Percentiles rank a stretch among this genome's conserved stretches.
Conservation (phyloP, 2,888 invertebrate species). For the Apamea monoglypha region DNA sequence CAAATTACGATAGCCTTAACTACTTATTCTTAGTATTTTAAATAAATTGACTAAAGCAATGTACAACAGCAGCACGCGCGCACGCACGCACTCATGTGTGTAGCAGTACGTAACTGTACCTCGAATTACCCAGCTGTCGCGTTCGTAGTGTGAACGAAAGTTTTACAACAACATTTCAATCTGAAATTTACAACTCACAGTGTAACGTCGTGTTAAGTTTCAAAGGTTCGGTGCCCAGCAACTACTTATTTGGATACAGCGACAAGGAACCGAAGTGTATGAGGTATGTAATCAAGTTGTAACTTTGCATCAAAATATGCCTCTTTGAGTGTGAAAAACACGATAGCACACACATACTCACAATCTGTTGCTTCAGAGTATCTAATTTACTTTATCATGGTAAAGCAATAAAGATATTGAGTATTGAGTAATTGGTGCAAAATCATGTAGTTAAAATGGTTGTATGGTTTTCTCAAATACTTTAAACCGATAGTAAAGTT, state of each 20-base stretch:
- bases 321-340: neutral
- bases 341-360: neutral
- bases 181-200: slow-evolving; percentile 61
- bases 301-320: neutral
- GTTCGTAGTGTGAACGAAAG: slow-evolving; percentile 64
- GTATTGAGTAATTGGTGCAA: too few species aligned
- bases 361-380: neutral
- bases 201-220: slow-evolving; percentile 60
- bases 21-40: neutral
- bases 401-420: too few species aligned
- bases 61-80: too few species aligned
- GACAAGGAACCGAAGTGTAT: slow-evolving; percentile 5
- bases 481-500: too few species aligned
- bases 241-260: slow-evolving; percentile 2
- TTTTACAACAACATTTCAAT: slow-evolving; percentile 73
- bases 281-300: neutral
- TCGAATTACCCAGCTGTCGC: slow-evolving; percentile 56
- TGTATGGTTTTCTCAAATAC: neutral
- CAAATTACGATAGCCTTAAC: neutral
- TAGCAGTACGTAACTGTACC: slow-evolving; percentile 33
- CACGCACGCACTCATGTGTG: too few species aligned
- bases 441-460: neutral
- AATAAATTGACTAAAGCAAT: too few species aligned
- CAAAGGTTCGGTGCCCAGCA: slow-evolving; percentile 53
- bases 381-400: too few species aligned